Base-by-base conservation (phyloP, 2,888 invertebrate genomes). In the Ichneumoninae sp. region DNA sequence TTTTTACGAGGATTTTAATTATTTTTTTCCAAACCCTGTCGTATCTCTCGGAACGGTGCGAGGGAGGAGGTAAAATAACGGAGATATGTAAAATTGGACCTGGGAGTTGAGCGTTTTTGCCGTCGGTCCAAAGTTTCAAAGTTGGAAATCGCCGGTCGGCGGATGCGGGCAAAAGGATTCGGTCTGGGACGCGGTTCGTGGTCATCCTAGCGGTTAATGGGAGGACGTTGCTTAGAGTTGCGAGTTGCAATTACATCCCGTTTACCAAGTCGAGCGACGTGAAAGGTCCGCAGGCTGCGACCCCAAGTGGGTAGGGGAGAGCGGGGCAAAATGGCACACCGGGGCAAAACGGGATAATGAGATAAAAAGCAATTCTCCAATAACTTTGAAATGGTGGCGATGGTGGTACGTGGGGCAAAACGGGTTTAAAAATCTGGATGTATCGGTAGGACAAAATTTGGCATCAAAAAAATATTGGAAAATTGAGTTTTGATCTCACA, bases 191-290 rank as follows among this genome's bases (percentile, higher is more conserved):
- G 40, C 10, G 40, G 40, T 40, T 40, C 40, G 40, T 8, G 40
- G 40, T 40, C 40, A 10, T 40, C 5, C 40, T 40, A 8, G 50
- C 70, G 22, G 7, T 63, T 63, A 70, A 70, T 65, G 63, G 63
- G 36, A 65, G n/a, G 63, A 50, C 52, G 47, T 71, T 65, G 16
- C 63, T 40, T 2, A 40, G 10, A 40, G 40, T 40, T 40, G 2
- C 40, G 40, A 79, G 63, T 16, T 63, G 63, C 50, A 71, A 70
- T 79, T 71, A 70, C 69, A 78, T 44, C 5, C 50, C 5, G 63
- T 69, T 70, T 30, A 16, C 47, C 47, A 33, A 44, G 69, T 50
- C 60, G 60, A 47, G 44, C 44, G 68, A 47, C 44, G 47, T 44
- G 16, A 47, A 68, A 68, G 44, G 44, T 44, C 47, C 16, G 47